These are phyloP conservation scores for Paralinhomoeus sp. DNA, from an alignment of 2,888 invertebrate species.

Conservation along the genomic window DNA sequence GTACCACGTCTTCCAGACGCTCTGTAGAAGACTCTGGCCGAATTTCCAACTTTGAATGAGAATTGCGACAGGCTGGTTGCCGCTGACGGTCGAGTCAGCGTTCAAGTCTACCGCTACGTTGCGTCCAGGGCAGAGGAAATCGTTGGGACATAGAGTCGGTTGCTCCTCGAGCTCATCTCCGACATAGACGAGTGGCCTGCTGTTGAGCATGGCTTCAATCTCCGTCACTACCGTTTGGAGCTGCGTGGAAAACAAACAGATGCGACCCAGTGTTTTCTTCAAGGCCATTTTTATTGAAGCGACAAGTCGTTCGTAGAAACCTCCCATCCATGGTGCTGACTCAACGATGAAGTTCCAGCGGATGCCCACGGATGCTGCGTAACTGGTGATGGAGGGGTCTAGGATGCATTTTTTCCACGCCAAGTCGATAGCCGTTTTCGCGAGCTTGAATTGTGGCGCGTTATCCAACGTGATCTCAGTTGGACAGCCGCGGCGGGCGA, in stretches of 20 bases:
- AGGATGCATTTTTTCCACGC: not conserved
- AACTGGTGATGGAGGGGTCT: not conserved
- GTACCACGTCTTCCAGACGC: not conserved
- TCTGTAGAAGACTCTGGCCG: not conserved
- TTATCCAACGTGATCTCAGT: slow-evolving; percentile 17
- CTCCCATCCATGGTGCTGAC: slow-evolving; percentile 27
- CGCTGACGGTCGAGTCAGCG: not conserved
- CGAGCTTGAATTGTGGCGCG: slow-evolving; percentile 22
- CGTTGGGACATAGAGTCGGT: not conserved
- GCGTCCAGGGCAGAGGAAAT: not conserved
- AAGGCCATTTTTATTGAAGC: slow-evolving; percentile 18
- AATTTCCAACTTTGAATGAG: too few species aligned
- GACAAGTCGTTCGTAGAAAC: slow-evolving; percentile 27
- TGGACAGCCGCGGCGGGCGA: slow-evolving; percentile 19
- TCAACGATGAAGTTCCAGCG: slow-evolving; percentile 24
- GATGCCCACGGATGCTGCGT: slow-evolving; percentile 5
- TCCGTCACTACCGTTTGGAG: not conserved
- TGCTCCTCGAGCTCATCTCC: not conserved
- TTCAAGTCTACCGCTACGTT: not conserved
- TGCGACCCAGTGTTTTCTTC: not conserved
- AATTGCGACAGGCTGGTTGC: too few species aligned
- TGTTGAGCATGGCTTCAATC: slow-evolving; percentile 1
- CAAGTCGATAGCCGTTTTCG: not conserved
- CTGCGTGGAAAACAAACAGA: not conserved
- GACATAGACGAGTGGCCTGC: not conserved